These are phyloP conservation scores for Perizoma affinitatum DNA, from an alignment of 2,888 invertebrate genomes.

Conservation along the genomic window DNA sequence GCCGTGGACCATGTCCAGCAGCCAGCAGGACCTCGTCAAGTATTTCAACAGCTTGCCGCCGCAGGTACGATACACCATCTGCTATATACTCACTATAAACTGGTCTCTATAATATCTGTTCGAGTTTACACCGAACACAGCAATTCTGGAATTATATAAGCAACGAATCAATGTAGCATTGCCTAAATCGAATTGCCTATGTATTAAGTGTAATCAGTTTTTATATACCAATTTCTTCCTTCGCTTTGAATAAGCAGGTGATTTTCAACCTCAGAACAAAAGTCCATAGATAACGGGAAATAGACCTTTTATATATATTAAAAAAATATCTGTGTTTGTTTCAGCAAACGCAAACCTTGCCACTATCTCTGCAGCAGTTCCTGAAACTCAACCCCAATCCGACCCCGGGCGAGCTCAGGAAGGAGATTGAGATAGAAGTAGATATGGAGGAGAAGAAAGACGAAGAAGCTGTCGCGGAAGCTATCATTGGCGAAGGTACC, in stretches of 20 bases:
- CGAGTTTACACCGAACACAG: not conserved
- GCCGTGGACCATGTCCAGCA: constrained; percentile 56
- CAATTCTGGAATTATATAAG: too few relatives aligned
- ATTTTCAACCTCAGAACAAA: too few relatives aligned
- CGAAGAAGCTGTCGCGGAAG: constrained; percentile 56
- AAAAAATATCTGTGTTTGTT: constrained; percentile 21
- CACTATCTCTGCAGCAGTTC: constrained; percentile 74
- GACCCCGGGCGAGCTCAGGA: constrained; percentile 49
- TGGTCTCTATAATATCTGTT: not conserved
- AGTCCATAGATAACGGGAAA: too few relatives aligned
- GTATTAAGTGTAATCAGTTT: too few relatives aligned
- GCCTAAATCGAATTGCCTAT: too few relatives aligned
- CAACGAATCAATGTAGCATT: too few relatives aligned
- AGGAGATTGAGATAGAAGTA: constrained; percentile 51
- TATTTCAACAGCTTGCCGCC: constrained; percentile 67
- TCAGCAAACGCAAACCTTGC: constrained; percentile 70
- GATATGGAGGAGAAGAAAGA: constrained; percentile 42
- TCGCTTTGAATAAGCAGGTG: too few relatives aligned
- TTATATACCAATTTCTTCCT: too few relatives aligned
- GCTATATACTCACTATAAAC: too few relatives aligned
- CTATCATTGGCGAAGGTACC: constrained; percentile 58
- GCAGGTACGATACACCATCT: constrained; percentile 54
- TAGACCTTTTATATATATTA: too few relatives aligned
- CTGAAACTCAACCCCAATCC: constrained; percentile 62
- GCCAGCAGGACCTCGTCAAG: constrained; percentile 66